Percentiles rank a stretch among this genome's conserved stretches.
phyloP scores from a whole-genome alignment of 2,888 invertebrate genomes.

The Chromoteleia sp. region DNA sequence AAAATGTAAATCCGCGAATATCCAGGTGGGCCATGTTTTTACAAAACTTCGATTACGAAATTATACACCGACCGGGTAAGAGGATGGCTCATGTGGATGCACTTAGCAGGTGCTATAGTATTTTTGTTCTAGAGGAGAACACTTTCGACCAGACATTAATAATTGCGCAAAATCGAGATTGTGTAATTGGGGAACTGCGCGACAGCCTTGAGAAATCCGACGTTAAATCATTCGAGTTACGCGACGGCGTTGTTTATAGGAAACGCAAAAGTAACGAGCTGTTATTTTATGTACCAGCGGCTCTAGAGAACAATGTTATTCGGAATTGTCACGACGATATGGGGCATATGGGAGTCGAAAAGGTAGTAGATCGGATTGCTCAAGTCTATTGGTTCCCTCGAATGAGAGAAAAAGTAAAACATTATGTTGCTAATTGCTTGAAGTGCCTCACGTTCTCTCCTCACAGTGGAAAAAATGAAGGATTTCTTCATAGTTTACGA shows the following conservation, averaged over 20 bases:
- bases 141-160: not conserved
- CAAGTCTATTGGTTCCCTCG: not conserved
- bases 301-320: not conserved
- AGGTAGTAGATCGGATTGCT: not conserved
- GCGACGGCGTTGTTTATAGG: not conserved
- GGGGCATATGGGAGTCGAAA: not conserved
- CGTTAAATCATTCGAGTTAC: not conserved
- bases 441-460: slow-evolving; percentile 35
- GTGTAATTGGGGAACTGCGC: not conserved
- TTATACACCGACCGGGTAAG: not conserved
- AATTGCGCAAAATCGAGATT: not conserved
- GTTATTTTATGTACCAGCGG: not conserved
- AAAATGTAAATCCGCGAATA: not conserved
- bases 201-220: not conserved
- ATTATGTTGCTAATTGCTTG: not conserved
- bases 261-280: not conserved
- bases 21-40: slow-evolving; percentile 7
- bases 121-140: not conserved
- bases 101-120: not conserved
- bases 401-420: slow-evolving; percentile 1
- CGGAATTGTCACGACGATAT: not conserved
- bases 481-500: slow-evolving; percentile 73
- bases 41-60: not conserved
- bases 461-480: slow-evolving; percentile 72
- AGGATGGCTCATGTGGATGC: not conserved